A percentile compares a stretch with the other conserved stretches of the same genome.
Evolutionary conservation across 1,140 invertebrate genomes (phyloP).

Genomic region (Plectrocnemia conspersa): DNA sequence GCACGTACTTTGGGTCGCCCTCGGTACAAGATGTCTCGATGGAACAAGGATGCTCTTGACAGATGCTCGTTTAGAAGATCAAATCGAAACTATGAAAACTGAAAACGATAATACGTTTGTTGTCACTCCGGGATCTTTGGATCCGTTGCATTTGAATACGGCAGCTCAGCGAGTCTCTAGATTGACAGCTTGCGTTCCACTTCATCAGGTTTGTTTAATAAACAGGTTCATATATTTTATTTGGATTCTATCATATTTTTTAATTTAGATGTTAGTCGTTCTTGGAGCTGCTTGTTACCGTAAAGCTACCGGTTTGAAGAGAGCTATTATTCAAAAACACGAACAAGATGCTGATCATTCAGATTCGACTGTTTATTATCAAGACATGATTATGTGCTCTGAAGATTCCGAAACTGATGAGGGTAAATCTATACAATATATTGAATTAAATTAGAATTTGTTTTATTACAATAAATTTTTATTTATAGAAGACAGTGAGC

Average conservation of each 20-base stretch:
- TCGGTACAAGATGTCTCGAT: slow-evolving; percentile 45
- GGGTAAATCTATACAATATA: no score
- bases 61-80: slow-evolving; percentile 56
- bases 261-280: slow-evolving; percentile 80
- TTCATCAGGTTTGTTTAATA: slow-evolving; percentile 48
- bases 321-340: slow-evolving; percentile 68
- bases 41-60: slow-evolving; percentile 53
- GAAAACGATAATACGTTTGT: neutral
- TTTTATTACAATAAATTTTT: no score
- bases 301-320: slow-evolving; percentile 80
- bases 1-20: slow-evolving; percentile 49
- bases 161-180: slow-evolving; percentile 64
- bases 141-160: slow-evolving; percentile 57
- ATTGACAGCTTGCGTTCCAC: slow-evolving; percentile 56
- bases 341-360: slow-evolving; percentile 77
- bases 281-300: slow-evolving; percentile 83
- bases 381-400: slow-evolving; percentile 85
- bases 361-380: slow-evolving; percentile 89
- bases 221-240: slow-evolving; percentile 6
- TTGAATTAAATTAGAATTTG: no score
- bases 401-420: slow-evolving; percentile 84
- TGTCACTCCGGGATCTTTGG: slow-evolving; percentile 53
- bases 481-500: slow-evolving; percentile 75
- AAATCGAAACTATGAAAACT: slow-evolving; percentile 11
- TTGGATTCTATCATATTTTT: neutral